A percentile compares a stretch with the other conserved stretches of the same genome.
phyloP scores from a whole-genome alignment of 2,888 invertebrate genomes.

The Drosophila kuntzei region DNA sequence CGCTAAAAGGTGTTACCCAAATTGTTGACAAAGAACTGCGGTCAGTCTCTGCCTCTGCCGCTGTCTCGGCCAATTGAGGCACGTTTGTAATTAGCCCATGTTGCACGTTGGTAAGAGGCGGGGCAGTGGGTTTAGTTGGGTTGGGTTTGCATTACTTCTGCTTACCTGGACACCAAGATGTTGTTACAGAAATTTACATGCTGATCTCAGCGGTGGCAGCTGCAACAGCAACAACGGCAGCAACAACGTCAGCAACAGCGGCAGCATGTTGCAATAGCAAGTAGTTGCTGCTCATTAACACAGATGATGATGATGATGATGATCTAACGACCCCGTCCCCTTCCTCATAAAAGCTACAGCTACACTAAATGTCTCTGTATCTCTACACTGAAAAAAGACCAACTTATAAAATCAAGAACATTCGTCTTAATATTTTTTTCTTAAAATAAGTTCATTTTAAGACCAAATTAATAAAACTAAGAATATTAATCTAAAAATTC shows the following conservation, averaged over 20 bases:
- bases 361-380: constrained; percentile 26
- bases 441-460: no score
- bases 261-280: constrained; percentile 42
- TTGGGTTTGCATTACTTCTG: constrained; percentile 32
- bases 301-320: constrained; percentile 15
- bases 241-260: constrained; percentile 31
- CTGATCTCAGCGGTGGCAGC: constrained; percentile 30
- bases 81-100: constrained; percentile 50
- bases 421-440: no score
- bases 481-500: no score
- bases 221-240: constrained; percentile 24
- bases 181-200: constrained; percentile 53
- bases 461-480: no score
- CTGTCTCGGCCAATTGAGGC: constrained; percentile 18
- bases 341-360: constrained; percentile 15
- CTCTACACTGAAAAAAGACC: no score
- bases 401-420: no score
- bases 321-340: constrained; percentile 38
- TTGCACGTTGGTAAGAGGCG: constrained; percentile 7
- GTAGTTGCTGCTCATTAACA: constrained; percentile 45
- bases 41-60: not conserved
- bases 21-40: constrained; percentile 42
- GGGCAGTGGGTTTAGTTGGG: constrained; percentile 4
- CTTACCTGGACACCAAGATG: constrained; percentile 28
- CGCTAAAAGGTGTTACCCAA: constrained; percentile 56